phyloP scores from a whole-genome alignment of 2,888 invertebrate genomes.

The Spilosoma lubricipeda region DNA sequence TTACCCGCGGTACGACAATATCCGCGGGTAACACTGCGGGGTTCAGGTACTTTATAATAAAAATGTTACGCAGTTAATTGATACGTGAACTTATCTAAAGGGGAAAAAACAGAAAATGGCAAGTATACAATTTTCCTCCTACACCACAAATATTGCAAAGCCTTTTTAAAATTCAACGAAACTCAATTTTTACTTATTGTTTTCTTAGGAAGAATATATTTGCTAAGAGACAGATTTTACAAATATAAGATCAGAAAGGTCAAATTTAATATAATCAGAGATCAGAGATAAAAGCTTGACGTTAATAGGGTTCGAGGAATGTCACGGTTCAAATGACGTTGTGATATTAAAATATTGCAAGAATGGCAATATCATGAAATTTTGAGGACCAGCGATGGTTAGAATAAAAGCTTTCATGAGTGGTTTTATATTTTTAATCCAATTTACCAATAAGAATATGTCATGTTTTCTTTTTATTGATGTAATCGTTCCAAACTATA shows the following conservation, averaged over 20 bases:
- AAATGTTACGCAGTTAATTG: too few relatives aligned
- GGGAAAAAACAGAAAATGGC: neutral
- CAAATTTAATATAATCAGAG: neutral
- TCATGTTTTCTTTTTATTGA: too few relatives aligned
- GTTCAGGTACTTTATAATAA: too few relatives aligned
- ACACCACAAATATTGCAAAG: neutral
- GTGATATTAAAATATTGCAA: neutral
- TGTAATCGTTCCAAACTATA: too few relatives aligned
- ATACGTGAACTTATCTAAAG: too few relatives aligned
- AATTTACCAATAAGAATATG: too few relatives aligned
- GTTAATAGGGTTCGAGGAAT: neutral
- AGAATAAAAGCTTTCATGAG: too few relatives aligned
- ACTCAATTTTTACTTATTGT: slow-evolving; percentile 1
- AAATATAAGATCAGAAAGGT: slow-evolving; percentile 4
- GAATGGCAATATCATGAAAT: neutral
- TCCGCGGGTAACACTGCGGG: too few relatives aligned
- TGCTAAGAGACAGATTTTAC: neutral
- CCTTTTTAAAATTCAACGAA: neutral
- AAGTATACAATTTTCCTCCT: neutral
- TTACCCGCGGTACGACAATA: too few relatives aligned
- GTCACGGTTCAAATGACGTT: neutral
- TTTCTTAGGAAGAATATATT: neutral
- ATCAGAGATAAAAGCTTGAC: neutral
- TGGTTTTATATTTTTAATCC: too few relatives aligned
- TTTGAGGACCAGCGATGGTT: neutral